Evolutionary conservation across 1,140 invertebrate genomes (phyloP).

Genomic region (Idris sp.): DNA sequence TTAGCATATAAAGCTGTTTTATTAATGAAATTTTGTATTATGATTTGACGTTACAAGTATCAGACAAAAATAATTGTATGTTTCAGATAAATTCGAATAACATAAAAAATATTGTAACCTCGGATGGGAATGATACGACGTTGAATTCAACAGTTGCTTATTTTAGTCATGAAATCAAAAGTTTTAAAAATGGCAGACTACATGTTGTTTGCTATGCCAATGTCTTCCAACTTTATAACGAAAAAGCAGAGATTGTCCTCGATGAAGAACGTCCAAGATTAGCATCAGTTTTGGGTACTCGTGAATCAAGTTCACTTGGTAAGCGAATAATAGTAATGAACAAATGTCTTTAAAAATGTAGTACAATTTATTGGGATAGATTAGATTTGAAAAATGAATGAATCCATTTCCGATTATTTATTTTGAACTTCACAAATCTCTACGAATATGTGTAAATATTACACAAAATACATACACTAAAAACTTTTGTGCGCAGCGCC

Average conservation of each 20-base stretch:
- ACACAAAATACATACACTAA: too few relatives aligned
- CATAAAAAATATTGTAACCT: constrained; percentile 72
- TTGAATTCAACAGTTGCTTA: constrained; percentile 67
- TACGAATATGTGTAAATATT: too few relatives aligned
- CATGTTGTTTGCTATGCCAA: constrained; percentile 82
- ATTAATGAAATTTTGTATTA: too few relatives aligned
- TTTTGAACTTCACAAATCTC: too few relatives aligned
- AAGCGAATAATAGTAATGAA: too few relatives aligned
- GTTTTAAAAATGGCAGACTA: constrained; percentile 81
- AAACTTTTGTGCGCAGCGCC: too few relatives aligned
- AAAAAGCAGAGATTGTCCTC: constrained; percentile 78
- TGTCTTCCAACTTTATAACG: constrained; percentile 81
- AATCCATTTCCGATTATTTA: too few relatives aligned
- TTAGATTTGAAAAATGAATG: too few relatives aligned
- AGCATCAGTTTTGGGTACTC: constrained; percentile 82
- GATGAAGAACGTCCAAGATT: constrained; percentile 83
- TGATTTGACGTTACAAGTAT: too few relatives aligned
- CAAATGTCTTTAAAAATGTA: too few relatives aligned
- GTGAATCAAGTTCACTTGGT: constrained; percentile 78
- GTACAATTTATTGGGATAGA: too few relatives aligned
- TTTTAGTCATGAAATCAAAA: constrained; percentile 80
- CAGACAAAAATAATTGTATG: constrained; percentile 8
- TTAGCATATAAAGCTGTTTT: too few relatives aligned
- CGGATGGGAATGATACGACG: constrained; percentile 67
- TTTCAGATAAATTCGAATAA: constrained; percentile 73